A percentile compares a stretch with the other conserved stretches of the same genome.
phyloP scores from a whole-genome alignment of 2,888 invertebrate genomes.

The Gisinianus flammeolus region DNA sequence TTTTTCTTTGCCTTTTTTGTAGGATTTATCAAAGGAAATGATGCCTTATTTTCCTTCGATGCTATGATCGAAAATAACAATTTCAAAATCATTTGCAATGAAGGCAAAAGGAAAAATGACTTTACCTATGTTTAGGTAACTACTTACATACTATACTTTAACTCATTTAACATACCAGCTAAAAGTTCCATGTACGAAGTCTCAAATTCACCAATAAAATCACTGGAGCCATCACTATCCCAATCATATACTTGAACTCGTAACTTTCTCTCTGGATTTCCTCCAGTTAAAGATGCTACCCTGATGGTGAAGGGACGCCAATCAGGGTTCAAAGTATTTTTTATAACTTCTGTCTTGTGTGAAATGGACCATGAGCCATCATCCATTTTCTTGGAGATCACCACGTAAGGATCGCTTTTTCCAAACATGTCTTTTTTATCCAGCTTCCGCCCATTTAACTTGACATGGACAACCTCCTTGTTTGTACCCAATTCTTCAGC shows the following conservation, averaged over 20 bases:
- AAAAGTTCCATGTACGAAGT: constrained; percentile 62
- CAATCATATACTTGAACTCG: constrained; percentile 65
- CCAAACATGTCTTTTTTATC: constrained; percentile 65
- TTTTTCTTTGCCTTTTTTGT: constrained; percentile 65
- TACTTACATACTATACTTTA: neutral
- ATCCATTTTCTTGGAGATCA: constrained; percentile 63
- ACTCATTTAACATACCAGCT: constrained; percentile 55
- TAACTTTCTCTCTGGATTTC: constrained; percentile 64
- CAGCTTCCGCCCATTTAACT: constrained; percentile 62
- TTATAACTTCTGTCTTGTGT: constrained; percentile 65
- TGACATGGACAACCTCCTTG: constrained; percentile 61
- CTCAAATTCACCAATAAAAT: constrained; percentile 64
- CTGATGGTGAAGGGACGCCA: constrained; percentile 63
- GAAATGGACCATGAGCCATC: constrained; percentile 63
- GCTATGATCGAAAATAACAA: constrained; percentile 30
- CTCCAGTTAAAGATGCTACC: constrained; percentile 62
- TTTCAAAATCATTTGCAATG: neutral
- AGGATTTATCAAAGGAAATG: constrained; percentile 62
- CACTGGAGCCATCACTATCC: constrained; percentile 64
- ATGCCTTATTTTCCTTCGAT: constrained; percentile 57
- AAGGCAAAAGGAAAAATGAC: neutral
- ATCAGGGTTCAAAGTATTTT: constrained; percentile 65
- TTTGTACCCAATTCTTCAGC: constrained; percentile 58
- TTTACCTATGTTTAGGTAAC: neutral
- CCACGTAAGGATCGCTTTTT: constrained; percentile 65